phyloP scores from a whole-genome alignment of 2,113 vertebrate genomes.

The Pelodiscus sinensis region DNA sequence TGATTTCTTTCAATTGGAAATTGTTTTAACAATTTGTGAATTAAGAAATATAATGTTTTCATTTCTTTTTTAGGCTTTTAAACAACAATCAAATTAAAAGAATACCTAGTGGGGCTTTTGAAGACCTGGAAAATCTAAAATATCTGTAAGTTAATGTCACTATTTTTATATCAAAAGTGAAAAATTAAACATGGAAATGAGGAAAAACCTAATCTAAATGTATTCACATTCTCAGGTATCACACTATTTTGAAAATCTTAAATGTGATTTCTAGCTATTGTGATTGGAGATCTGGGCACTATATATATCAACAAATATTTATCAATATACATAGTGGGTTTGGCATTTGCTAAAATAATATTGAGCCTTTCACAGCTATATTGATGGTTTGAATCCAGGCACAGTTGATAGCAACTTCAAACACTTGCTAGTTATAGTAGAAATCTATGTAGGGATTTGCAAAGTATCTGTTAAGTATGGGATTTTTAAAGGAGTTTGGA shows the following conservation, averaged over 20 bases:
- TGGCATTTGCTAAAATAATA: not conserved
- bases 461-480: rapidly evolving
- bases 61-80: conserved; percentile 84
- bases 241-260: not conserved
- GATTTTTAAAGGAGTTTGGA: not conserved
- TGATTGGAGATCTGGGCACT: not conserved
- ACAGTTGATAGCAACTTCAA: not conserved
- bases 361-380: not conserved
- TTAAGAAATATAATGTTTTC: not conserved
- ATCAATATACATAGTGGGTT: not conserved
- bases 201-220: not conserved
- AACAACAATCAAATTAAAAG: conserved; percentile 98
- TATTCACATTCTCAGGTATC: not conserved
- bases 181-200: not conserved
- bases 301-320: too few relatives aligned
- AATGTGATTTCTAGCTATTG: not conserved
- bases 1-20: not conserved
- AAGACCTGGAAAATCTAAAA: conserved; percentile 97
- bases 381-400: not conserved
- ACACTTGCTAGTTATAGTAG: not conserved
- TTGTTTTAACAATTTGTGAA: not conserved
- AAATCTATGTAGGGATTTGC: not conserved
- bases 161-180: conserved; percentile 1
- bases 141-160: conserved; percentile 92
- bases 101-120: conserved; percentile 91